phyloP scores from a whole-genome alignment of 1,140 invertebrate species.

The Pachyrhynchus sulphureomaculatus region DNA sequence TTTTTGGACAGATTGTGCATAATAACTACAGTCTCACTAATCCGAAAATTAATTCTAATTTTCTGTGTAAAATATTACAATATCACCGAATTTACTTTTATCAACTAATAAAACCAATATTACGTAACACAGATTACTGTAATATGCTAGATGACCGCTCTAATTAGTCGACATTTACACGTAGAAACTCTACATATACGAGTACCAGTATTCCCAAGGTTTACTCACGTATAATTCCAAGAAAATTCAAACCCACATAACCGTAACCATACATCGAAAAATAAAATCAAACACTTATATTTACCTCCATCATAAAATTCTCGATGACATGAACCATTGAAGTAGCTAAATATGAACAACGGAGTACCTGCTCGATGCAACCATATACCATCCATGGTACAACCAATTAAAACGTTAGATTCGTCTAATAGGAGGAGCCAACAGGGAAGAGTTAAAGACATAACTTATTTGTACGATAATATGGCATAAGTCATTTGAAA shows the following conservation, averaged over 20 bases:
- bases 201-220: too few relatives aligned
- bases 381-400: too few relatives aligned
- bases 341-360: neutral
- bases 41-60: too few relatives aligned
- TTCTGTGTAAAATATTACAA: too few relatives aligned
- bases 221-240: neutral
- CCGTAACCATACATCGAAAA: neutral
- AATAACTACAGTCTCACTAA: too few relatives aligned
- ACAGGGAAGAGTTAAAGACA: constrained; percentile 10
- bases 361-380: constrained; percentile 8
- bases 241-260: neutral
- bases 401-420: constrained; percentile 13
- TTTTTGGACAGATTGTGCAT: too few relatives aligned
- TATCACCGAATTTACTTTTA: too few relatives aligned
- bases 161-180: too few relatives aligned
- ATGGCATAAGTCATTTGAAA: constrained; percentile 19
- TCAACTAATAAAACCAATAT: too few relatives aligned
- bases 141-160: too few relatives aligned
- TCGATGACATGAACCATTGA: constrained; percentile 7
- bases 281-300: neutral
- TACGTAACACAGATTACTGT: too few relatives aligned
- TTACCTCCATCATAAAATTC: constrained; percentile 1
- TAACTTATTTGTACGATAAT: constrained; percentile 25
- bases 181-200: too few relatives aligned
- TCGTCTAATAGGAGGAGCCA: neutral